Evolutionary conservation across 2,113 vertebrate genomes (phyloP), one percentile per base, ranked within the genome.

Genomic region (Pristiophorus japonicus): DNA sequence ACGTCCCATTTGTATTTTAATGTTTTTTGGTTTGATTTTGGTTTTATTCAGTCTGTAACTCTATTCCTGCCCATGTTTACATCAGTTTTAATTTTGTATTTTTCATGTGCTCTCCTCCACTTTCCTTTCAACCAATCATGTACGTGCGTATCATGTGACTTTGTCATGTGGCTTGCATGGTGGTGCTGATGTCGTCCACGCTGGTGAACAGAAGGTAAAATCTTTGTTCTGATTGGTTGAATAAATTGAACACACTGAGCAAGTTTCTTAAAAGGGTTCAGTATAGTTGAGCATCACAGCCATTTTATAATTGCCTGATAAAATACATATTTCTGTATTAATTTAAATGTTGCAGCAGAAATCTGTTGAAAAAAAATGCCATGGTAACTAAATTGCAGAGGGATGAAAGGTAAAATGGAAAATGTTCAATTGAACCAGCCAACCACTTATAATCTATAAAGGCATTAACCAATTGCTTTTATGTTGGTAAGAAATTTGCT

Each of bases 151-250:
- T 98, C 98, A 98, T 98, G 98, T 98, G 98, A 98, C 98, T 98
- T 98, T 99, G 98, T 99, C 98, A 98, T 98, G 98, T 99, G 98
- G 97, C 98, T 98, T 99, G 98, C 98, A 99, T 99, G 98, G 98
- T 98, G 98, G 98, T 98, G 98, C 96, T 96, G 98, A 98, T 98
- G 98, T 98, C 98, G 97, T 98, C 98, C 98, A 97, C 98, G 97
- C 97, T 97, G 98, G 97, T 98, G 98, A 99, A 98, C 98, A 98
- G 98, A 98, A 99, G 99, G 99, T 99, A 99, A 99, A 99, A 97
- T 97, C 97, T 98, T 98, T 98, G 97, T 98, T 98, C 97, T 98
- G 98, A 98, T 97, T 97, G 96, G 97, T 98, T 96, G 96, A 97
- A 96, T 97, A 97, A 96, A 96, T 96, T 96, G 65, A 94, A 93